Evolutionary conservation across 2,113 vertebrate genomes (phyloP), one percentile per base, ranked within the genome.

Genomic region (Leptosomus discolor): DNA sequence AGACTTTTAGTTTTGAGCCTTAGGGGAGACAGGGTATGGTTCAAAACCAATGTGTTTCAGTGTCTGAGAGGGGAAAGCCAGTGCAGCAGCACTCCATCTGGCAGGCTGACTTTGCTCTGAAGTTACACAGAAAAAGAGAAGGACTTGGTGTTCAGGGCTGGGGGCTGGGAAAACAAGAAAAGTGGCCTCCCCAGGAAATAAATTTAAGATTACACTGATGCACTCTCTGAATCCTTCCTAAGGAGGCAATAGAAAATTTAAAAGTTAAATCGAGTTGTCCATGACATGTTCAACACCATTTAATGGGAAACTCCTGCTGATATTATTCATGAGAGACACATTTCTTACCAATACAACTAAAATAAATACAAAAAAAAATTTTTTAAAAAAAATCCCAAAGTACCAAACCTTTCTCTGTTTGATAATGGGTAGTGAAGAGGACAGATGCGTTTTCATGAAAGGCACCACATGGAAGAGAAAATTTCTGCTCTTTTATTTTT

Each of bases 381-480:
- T 29, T 4, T 27, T 29, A 6, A 71, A 70, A 76, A 88, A 73
- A 94, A 83, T 79, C 77, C 54, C 53, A 18, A 76, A 94, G 86
- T 95, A 97, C 92, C 92, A 97, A 97, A 94, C 61, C 85, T 74
- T 89, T 97, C 93, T 87, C 74, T 73, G 41, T 96, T 85, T 63
- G 45, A 95, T 94, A 96, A 97, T 84, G 61, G 86, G 93, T 50
- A 80, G 65, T 88, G 91, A 97, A 97, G 92, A 96, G 92, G 76
- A 97, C 85, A 96, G 93, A 97, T 94, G 95, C 91, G 97, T 98
- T 95, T 97, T 88, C 92, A 90, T 97, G 95, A 96, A 97, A 98
- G 96, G 97, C 95, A 92, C 96, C 98, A 98, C 71, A 88, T 84
- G 90, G 96, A 96, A 95, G 84, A 91, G 94, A 97, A 96, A 96